Percentiles rank a stretch among this genome's conserved stretches.
Evolutionary conservation across 2,113 vertebrate species (phyloP).

Genomic region (Rhea americana): DNA sequence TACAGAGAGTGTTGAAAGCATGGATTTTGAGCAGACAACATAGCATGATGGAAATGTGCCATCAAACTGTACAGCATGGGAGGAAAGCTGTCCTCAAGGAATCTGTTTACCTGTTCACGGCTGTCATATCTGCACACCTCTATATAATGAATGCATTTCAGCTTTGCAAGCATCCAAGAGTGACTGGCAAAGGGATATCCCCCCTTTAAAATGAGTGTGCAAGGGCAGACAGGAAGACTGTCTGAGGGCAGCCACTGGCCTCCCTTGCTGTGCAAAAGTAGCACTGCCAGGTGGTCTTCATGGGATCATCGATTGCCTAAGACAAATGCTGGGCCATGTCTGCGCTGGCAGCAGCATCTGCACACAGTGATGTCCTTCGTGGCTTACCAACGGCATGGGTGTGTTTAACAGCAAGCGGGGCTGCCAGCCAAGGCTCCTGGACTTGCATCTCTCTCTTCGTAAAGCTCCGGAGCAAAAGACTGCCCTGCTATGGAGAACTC

Average conservation of each 20-base stretch:
- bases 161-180: background rate
- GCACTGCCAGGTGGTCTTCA: too few species aligned
- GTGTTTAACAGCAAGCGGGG: too few species aligned
- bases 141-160: background rate
- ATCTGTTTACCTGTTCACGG: background rate
- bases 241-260: background rate
- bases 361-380: too few species aligned
- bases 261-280: accelerated
- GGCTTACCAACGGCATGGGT: too few species aligned
- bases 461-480: too few species aligned
- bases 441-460: too few species aligned
- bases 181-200: background rate
- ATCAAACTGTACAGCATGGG: background rate
- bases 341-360: too few species aligned
- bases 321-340: too few species aligned
- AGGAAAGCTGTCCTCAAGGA: background rate
- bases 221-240: background rate
- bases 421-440: too few species aligned
- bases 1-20: background rate
- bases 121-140: background rate
- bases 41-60: background rate
- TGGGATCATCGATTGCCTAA: too few species aligned
- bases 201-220: background rate
- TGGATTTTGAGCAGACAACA: background rate
- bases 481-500: too few species aligned